Base-by-base conservation (phyloP, 2,888 invertebrate species). In the Hemithea aestivaria region DNA sequence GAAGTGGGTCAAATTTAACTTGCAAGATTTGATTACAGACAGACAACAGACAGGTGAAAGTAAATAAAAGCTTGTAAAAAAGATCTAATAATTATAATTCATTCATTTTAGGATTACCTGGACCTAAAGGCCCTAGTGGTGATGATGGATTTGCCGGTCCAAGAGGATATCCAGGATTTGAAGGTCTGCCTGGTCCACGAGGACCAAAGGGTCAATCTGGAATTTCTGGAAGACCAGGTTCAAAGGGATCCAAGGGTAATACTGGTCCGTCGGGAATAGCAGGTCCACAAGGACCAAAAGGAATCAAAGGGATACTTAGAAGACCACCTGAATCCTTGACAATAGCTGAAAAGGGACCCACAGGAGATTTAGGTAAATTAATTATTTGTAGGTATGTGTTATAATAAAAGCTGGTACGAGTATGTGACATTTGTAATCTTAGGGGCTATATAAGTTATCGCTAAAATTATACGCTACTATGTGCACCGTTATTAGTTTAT, bases 281-380 rank as follows among this genome's bases (percentile, higher is more conserved):
- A 10, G 90, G 90, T 16, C 51, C 48, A 5, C 81, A 88, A 38
- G 93, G 93, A 20, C 59, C 84, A 2, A 81, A 82, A 27, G 90
- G 90, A 24, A 62, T 20, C 78, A 78, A 82, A 53, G 91, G 93
- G 29, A 27, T 26, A 6, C 38, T 76, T 6, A 63, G 56, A 41
- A 44, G 26, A 36, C 75, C 67, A 36, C 68, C 68, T 53, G 61
- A 44, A 38, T 53, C 66, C 20, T 52, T 62, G 60, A 87, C 63
- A 1, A 62, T 46, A 49, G 70, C 81, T 11, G 75, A 76, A 12
- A 73, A 76, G 21, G 93, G 93, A 35, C 84, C 78, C 28, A 79
- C 79, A 5, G 95, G 94, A 28, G 69, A 89, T 0, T 75, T 80
- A 23, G 92, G 92, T 66, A 63, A 72, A 40, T 28, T 34, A 35